Conservation (phyloP, 2,113 vertebrate species). For the Pterocles burchelli region DNA sequence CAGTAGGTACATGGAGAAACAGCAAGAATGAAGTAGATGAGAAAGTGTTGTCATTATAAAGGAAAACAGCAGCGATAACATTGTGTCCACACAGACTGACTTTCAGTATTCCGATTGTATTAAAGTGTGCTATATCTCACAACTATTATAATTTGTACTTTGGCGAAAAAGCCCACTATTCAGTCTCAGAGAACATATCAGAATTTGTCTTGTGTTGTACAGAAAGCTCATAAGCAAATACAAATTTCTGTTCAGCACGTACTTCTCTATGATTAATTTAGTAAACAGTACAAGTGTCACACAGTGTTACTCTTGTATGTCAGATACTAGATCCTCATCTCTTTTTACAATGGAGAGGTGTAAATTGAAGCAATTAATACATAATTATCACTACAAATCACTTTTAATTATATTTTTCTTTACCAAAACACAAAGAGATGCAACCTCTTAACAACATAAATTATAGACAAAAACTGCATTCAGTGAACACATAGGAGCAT, state of each 20-base stretch:
- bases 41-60: not conserved
- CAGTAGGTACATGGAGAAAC: not conserved
- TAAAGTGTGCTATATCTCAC: not conserved
- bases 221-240: not conserved
- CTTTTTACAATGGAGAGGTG: not conserved
- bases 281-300: not conserved
- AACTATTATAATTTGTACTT: not conserved
- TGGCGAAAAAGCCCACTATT: not conserved
- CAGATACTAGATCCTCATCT: not conserved
- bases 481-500: not conserved
- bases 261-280: not conserved
- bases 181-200: not conserved
- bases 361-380: not conserved
- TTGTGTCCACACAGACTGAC: not conserved
- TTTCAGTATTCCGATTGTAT: not conserved
- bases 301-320: not conserved
- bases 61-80: not conserved
- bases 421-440: not conserved
- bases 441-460: not conserved
- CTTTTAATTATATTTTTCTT: not conserved
- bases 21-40: not conserved
- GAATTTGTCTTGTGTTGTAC: not conserved
- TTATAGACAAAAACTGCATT: not conserved
- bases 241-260: not conserved
- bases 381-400: not conserved